A percentile compares a stretch with the other conserved stretches of the same genome.
Conservation (phyloP, 2,113 vertebrate species). For the Corythornis madagascariensis region DNA sequence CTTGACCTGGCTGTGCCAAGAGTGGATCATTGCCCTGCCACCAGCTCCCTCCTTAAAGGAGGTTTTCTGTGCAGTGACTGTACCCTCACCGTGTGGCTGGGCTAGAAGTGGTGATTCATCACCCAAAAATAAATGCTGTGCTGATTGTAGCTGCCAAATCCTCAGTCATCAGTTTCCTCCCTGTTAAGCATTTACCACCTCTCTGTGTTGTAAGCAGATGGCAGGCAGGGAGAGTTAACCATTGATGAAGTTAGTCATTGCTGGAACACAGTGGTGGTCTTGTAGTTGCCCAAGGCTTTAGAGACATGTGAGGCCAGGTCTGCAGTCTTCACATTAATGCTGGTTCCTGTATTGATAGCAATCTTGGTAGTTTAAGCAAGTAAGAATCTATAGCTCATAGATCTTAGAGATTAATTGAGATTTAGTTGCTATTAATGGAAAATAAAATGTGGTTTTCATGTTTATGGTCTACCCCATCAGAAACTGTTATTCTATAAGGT, state of each 20-base stretch:
- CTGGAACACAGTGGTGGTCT: not conserved
- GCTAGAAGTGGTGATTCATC: slow-evolving; percentile 29
- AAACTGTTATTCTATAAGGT: not conserved
- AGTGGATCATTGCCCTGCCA: not conserved
- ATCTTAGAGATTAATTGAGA: not conserved
- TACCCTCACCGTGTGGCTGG: not conserved
- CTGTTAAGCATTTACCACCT: slow-evolving; percentile 6
- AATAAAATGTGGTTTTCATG: not conserved
- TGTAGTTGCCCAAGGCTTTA: not conserved
- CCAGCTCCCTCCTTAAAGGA: not conserved
- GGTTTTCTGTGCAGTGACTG: not conserved
- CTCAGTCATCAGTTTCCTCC: slow-evolving; percentile 6
- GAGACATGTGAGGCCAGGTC: not conserved
- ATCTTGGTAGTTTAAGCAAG: not conserved
- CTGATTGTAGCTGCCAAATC: slow-evolving; percentile 36
- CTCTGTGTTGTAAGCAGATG: slow-evolving; percentile 7
- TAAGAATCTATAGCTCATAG: not conserved
- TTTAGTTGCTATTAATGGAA: not conserved
- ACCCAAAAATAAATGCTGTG: slow-evolving; percentile 22
- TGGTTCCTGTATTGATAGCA: not conserved
- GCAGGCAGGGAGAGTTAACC: not conserved
- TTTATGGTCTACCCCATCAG: not conserved
- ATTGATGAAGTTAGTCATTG: not conserved
- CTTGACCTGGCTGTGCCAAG: not conserved
- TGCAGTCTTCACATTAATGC: not conserved